Percentiles rank a stretch among this genome's conserved stretches.
These are phyloP conservation scores for Nothocercus julius DNA, from an alignment of 2,113 vertebrate genomes.

Conservation along the genomic window DNA sequence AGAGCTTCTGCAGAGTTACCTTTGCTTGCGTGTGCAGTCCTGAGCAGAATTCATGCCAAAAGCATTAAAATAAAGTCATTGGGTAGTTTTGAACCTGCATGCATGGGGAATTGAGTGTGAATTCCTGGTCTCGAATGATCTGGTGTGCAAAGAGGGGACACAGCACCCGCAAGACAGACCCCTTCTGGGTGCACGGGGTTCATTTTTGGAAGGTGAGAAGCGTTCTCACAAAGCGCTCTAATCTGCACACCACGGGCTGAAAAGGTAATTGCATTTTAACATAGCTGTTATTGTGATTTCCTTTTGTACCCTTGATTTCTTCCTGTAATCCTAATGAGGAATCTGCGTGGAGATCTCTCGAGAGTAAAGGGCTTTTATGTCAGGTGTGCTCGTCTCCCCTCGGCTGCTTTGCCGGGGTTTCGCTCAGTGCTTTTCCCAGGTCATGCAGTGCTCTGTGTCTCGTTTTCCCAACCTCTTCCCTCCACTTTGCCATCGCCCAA, in stretches of 20 bases:
- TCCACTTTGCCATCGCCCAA: neutral
- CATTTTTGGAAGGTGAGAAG: neutral
- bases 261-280: conserved; percentile 15
- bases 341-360: neutral
- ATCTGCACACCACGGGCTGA: neutral
- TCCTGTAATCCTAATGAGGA: neutral
- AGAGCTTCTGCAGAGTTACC: neutral
- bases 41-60: neutral
- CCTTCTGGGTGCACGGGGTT: neutral
- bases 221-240: neutral
- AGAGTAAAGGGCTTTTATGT: neutral
- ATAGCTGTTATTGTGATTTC: neutral
- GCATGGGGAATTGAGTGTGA: neutral
- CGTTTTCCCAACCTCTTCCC: neutral
- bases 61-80: neutral
- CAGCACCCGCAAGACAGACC: neutral
- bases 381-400: neutral
- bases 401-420: neutral
- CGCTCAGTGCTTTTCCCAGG: neutral
- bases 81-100: neutral
- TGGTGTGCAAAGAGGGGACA: neutral
- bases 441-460: neutral
- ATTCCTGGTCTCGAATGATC: neutral
- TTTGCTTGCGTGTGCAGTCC: neutral
- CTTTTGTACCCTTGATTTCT: conserved; percentile 27